These are phyloP conservation scores for Eretmocerus hayati DNA, from an alignment of 2,888 invertebrate species.

Conservation along the genomic window DNA sequence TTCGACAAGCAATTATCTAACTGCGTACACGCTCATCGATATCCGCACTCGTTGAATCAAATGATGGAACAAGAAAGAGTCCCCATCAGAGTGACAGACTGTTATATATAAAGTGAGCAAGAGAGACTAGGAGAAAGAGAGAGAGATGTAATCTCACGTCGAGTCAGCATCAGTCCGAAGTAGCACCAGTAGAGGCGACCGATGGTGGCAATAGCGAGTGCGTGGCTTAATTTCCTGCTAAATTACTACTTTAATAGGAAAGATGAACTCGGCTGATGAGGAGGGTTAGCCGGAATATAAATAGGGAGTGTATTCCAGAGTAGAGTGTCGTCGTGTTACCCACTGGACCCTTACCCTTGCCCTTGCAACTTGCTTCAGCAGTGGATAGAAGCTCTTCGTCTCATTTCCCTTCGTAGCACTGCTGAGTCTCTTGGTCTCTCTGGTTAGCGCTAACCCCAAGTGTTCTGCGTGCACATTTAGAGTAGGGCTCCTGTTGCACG, in stretches of 20 bases:
- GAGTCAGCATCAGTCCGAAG: constrained; percentile 5
- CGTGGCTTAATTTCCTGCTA: constrained; percentile 48
- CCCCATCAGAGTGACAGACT: no score
- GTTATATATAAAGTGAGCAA: not conserved
- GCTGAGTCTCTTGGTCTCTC: not conserved
- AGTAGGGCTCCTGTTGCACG: no score
- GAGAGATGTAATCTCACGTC: constrained; percentile 1
- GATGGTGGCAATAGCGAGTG: constrained; percentile 37
- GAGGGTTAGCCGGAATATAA: constrained; percentile 47
- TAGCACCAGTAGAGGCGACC: constrained; percentile 14
- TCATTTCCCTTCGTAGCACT: not conserved
- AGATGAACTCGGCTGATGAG: constrained; percentile 48
- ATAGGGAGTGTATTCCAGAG: constrained; percentile 39
- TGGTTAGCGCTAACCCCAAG: no score
- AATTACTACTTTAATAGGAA: constrained; percentile 49
- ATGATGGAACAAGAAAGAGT: no score
- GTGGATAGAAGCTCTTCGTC: not conserved
- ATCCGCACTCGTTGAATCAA: no score
- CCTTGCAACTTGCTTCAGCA: constrained; percentile 4
- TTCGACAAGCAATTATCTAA: no score
- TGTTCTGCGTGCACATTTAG: no score
- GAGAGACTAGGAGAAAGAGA: constrained; percentile 7
- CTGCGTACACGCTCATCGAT: no score
- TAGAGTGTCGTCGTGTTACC: constrained; percentile 4
- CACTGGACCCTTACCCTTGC: constrained; percentile 14